Evolutionary conservation across 2,113 vertebrate genomes (phyloP), one percentile per base, ranked within the genome.

Genomic region (Macroglossus sobrinus): DNA sequence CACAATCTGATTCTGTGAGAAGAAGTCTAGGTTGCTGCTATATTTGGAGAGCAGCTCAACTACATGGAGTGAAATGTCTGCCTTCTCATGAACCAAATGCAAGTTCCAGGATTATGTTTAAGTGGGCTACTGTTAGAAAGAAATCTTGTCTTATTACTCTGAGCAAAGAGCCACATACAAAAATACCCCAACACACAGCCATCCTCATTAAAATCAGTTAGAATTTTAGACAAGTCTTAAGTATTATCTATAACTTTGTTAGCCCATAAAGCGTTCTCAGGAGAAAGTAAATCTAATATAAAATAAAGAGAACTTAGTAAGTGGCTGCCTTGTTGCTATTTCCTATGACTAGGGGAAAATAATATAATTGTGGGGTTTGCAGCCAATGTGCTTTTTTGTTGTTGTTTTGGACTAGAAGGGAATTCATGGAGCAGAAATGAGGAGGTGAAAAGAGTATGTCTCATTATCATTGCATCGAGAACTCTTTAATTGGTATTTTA

Each of bases 251-350:
- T 78, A 87, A 96, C 57, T 78, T 84, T 92, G 95, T 98, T 93
- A 97, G 91, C 85, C 96, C 92, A 90, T 84, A 81, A 93, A 38
- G 8, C 78, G 97, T 98, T 96, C 81, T 78, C 5, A 1, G 38
- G 78, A 6, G 95, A 97, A 97, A 94, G 59, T 89, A 94, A 98
- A 98, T 95, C 66, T 92, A 96, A 69, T 84, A 68, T 66, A 87
- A 97, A 97, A 92, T 92, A 95, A 82, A 96, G n/a, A 55, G 28
- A 94, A 91, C 76, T 72, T 88, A 97, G 94, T 95, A 97, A 96
- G 92, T 76, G 86, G 26, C 47, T 72, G 72, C 89, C 64, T 90
- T 90, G 85, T 95, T 94, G 69, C 93, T 93, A 59, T 80, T 93
- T 97, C 89, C 66, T 94, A n/a, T 97, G 84, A 64, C 78, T 86